A percentile compares a stretch with the other conserved stretches of the same genome.
These are phyloP conservation scores for Brachionus angularis DNA, from an alignment of 1,140 invertebrate species.

Conservation along the genomic window DNA sequence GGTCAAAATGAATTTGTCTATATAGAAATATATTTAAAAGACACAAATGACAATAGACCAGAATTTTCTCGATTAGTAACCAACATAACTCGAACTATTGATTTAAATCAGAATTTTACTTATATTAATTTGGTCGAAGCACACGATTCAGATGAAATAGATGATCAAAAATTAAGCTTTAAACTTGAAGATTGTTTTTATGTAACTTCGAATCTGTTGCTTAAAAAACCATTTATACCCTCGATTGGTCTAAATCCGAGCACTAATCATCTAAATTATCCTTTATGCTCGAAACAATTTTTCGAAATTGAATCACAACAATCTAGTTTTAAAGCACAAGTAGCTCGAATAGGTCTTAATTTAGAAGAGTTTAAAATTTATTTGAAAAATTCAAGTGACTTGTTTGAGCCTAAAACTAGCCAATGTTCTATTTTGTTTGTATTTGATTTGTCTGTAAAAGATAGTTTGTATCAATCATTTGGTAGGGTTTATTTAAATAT, in stretches of 20 bases:
- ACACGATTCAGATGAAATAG: background rate
- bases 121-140: conserved; percentile 17
- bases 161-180: background rate
- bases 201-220: background rate
- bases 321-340: background rate
- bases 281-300: conserved; percentile 21
- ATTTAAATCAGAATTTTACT: too few species aligned
- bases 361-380: conserved; percentile 11
- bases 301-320: background rate
- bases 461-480: background rate
- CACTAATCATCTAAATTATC: conserved; percentile 16
- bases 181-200: conserved; percentile 41
- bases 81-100: too few species aligned
- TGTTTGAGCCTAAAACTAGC: background rate
- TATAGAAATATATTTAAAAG: conserved; percentile 10
- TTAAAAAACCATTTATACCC: conserved; percentile 24
- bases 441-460: conserved; percentile 9
- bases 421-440: conserved; percentile 3
- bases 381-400: conserved; percentile 20
- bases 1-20: conserved; percentile 15
- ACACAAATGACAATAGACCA: conserved; percentile 35
- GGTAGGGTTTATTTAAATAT: too few species aligned
- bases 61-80: too few species aligned
- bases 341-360: background rate
- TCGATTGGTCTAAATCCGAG: background rate